phyloP scores from a whole-genome alignment of 64 coral and sea anemone species.

The Montipora foliosa region DNA sequence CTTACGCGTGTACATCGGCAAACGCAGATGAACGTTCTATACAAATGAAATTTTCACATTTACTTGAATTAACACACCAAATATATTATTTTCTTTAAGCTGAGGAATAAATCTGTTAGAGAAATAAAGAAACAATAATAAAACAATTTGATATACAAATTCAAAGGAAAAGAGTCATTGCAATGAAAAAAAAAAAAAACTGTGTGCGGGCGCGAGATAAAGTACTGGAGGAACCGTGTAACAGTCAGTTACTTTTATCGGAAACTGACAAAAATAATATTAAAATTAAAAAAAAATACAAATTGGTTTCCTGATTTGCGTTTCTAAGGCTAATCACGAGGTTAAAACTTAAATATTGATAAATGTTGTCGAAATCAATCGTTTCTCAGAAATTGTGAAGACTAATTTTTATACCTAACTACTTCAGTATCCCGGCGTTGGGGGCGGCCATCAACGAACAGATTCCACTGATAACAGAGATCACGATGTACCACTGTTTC shows the following conservation, averaged over 20 bases:
- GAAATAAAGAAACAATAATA: background rate
- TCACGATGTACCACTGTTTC: too few species aligned
- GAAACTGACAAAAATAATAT: too few species aligned
- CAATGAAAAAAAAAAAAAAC: too few species aligned
- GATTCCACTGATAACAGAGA: too few species aligned
- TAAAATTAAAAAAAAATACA: too few species aligned
- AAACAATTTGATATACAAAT: too few species aligned
- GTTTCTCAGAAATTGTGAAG: background rate
- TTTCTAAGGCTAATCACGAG: background rate
- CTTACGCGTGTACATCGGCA: background rate
- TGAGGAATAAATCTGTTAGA: background rate
- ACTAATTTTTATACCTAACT: background rate
- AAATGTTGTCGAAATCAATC: background rate
- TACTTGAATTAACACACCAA: background rate
- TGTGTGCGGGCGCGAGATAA: too few species aligned
- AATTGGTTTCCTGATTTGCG: too few species aligned
- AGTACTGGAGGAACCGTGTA: too few species aligned
- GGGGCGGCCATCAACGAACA: too few species aligned
- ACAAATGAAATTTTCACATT: constrained; percentile 1
- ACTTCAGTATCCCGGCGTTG: background rate
- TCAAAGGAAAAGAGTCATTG: too few species aligned
- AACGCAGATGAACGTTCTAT: background rate
- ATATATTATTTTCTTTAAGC: constrained; percentile 27
- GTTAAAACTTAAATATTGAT: background rate
- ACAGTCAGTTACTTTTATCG: too few species aligned